These are phyloP conservation scores for Drosophila parthenogenetica DNA, from an alignment of 2,888 invertebrate genomes.

Conservation along the genomic window DNA sequence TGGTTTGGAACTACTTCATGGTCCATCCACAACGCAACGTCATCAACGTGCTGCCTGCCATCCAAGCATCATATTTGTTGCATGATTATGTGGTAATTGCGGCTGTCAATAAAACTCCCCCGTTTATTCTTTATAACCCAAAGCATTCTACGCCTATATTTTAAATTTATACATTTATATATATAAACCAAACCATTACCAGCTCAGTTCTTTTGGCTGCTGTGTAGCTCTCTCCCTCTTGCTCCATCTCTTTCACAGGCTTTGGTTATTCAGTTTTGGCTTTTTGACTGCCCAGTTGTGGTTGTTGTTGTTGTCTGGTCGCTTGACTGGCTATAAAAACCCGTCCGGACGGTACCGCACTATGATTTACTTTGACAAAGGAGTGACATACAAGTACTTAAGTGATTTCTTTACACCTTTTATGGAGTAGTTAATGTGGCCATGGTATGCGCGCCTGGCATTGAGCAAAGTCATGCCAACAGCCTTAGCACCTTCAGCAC, in stretches of 20 bases:
- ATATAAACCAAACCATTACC: slow-evolving; percentile 7
- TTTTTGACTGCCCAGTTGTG: slow-evolving; percentile 29
- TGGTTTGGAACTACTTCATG: slow-evolving; percentile 64
- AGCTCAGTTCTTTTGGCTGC: slow-evolving; percentile 13
- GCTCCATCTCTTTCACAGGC: slow-evolving; percentile 11
- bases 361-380: slow-evolving; percentile 80
- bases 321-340: slow-evolving; percentile 57
- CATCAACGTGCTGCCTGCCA: slow-evolving; percentile 65
- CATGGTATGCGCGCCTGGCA: slow-evolving; percentile 73
- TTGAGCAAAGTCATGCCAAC: slow-evolving; percentile 74
- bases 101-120: slow-evolving; percentile 84
- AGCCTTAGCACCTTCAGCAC: slow-evolving; percentile 12
- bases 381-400: slow-evolving; percentile 82
- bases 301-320: slow-evolving; percentile 8
- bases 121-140: slow-evolving; percentile 80
- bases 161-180: slow-evolving; percentile 41
- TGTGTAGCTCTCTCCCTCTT: slow-evolving; percentile 18
- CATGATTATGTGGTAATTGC: slow-evolving; percentile 83
- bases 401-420: slow-evolving; percentile 80
- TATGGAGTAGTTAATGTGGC: slow-evolving; percentile 81
- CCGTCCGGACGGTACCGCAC: slow-evolving; percentile 60
- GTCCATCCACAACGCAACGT: slow-evolving; percentile 63
- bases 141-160: slow-evolving; percentile 78
- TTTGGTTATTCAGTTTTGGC: slow-evolving; percentile 17
- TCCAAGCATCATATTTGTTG: slow-evolving; percentile 79